Conservation (phyloP, 1,140 invertebrate genomes). For the Philopotamus ludificatus region DNA sequence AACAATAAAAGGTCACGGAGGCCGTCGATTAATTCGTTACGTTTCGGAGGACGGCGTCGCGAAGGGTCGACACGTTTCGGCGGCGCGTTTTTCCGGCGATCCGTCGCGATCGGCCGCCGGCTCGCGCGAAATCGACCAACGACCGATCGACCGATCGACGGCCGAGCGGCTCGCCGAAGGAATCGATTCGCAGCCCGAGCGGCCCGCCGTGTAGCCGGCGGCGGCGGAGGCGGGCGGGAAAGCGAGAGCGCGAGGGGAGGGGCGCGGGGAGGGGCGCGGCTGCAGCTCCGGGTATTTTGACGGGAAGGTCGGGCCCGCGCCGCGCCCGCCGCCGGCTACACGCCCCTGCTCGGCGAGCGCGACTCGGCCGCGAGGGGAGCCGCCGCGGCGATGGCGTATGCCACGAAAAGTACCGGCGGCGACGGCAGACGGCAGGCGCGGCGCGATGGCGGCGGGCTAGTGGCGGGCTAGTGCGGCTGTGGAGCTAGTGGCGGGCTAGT, state of each 20-base stretch:
- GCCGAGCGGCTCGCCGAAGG: too few species aligned
- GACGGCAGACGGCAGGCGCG: background rate
- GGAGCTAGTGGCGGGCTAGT: conserved; percentile 43
- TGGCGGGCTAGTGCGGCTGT: background rate
- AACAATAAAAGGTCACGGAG: too few species aligned
- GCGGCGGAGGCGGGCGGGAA: conserved; percentile 4
- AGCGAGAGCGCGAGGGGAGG: conserved; percentile 40
- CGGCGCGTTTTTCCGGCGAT: background rate
- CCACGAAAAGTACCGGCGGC: background rate
- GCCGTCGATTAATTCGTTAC: too few species aligned
- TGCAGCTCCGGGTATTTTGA: conserved; percentile 68
- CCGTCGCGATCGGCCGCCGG: background rate
- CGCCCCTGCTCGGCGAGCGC: conserved; percentile 32
- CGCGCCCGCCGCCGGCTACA: conserved; percentile 47
- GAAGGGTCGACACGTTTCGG: too few species aligned
- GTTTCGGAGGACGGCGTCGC: background rate
- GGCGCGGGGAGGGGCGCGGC: conserved; percentile 42
- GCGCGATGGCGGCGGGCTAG: background rate
- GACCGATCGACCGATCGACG: background rate
- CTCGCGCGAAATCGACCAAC: background rate
- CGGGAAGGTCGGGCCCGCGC: conserved; percentile 63
- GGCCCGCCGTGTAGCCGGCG: too few species aligned
- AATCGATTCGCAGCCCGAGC: background rate
- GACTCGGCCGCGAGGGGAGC: conserved; percentile 20
- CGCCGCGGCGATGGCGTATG: background rate